Percentiles rank a stretch among this genome's conserved stretches.
phyloP scores from a whole-genome alignment of 2,797 vertebrate genomes.

The Dermochelys coriacea region DNA sequence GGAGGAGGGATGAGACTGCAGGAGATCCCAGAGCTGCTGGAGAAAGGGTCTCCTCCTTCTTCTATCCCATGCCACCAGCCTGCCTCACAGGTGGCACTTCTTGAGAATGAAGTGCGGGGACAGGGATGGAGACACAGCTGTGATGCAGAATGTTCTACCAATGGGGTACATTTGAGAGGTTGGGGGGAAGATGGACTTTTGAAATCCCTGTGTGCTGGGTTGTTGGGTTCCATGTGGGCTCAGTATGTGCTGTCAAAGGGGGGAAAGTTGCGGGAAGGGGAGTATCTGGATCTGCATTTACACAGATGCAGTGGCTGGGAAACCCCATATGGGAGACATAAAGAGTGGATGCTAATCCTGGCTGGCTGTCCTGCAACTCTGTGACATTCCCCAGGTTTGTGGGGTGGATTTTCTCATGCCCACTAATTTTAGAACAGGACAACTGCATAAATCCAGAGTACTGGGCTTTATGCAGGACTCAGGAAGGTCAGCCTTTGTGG shows the following conservation, averaged over 20 bases:
- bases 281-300: background rate
- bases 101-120: background rate
- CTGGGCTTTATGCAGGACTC: background rate
- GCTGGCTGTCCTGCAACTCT: background rate
- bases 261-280: background rate
- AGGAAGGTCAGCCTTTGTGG: background rate
- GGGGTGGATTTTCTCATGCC: background rate
- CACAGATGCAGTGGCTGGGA: background rate
- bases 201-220: background rate
- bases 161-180: background rate
- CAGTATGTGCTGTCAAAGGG: background rate
- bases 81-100: background rate
- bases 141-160: background rate
- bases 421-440: background rate
- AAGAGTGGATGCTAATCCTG: accelerated
- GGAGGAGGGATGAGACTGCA: background rate
- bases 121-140: background rate
- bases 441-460: accelerated
- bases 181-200: background rate
- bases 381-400: background rate
- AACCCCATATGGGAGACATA: accelerated
- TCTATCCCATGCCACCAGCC: accelerated
- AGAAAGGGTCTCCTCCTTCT: background rate
- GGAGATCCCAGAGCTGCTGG: background rate
- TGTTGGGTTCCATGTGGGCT: accelerated